A percentile compares a stretch with the other conserved stretches of the same genome.
Evolutionary conservation across 1,140 invertebrate genomes (phyloP).

Genomic region (Saccostrea echinata): DNA sequence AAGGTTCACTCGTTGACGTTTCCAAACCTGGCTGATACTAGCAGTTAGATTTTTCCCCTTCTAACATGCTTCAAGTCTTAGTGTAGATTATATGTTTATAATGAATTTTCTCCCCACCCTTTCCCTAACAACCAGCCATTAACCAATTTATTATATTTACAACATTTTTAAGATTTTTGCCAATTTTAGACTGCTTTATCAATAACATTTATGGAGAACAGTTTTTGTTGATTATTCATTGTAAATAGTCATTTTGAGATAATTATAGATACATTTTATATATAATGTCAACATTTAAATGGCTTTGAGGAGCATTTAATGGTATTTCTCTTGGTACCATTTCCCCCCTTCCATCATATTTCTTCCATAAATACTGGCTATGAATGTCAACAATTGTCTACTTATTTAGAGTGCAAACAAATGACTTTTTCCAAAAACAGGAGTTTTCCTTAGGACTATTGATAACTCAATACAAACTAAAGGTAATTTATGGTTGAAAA

Average conservation of each 20-base stretch:
- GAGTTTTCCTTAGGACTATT: background rate
- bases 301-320: conserved; percentile 20
- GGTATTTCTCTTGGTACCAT: background rate
- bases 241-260: background rate
- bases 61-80: too few relatives aligned
- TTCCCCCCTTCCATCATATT: background rate
- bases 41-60: too few relatives aligned
- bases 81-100: too few relatives aligned
- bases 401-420: background rate
- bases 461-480: background rate
- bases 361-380: conserved; percentile 3
- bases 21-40: too few relatives aligned
- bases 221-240: background rate
- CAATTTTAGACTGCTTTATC: too few relatives aligned
- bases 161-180: too few relatives aligned
- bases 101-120: too few relatives aligned
- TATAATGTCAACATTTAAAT: conserved; percentile 18
- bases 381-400: conserved; percentile 8
- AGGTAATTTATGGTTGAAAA: background rate
- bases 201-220: too few relatives aligned
- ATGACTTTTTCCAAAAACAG: background rate
- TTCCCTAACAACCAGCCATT: too few relatives aligned
- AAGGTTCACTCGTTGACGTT: too few relatives aligned
- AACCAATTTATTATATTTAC: too few relatives aligned
- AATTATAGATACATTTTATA: background rate